Base-by-base conservation (phyloP, 2,888 invertebrate genomes). In the Didymodactylos carnosus region DNA sequence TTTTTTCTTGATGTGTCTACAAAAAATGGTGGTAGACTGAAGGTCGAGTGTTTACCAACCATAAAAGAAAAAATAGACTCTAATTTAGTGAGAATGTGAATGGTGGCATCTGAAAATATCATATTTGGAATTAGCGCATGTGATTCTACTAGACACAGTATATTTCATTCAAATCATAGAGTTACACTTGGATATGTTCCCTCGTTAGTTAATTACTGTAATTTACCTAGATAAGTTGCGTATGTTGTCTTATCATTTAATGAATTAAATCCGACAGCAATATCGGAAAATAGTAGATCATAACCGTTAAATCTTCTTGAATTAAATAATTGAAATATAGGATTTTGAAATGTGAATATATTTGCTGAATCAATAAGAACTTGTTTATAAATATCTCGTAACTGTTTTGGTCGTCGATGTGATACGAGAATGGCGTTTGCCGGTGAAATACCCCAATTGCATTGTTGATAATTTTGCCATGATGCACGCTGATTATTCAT, bases 241-340 rank as follows among this genome's bases (percentile, higher is more conserved):
- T 74, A 74, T 1, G 74, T 71, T 23, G 51, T 71, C 46, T 43
- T 53, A 43, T 74, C 74, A 39, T 62, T 71, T 19, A 74, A 53
- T 39, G 41, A 53, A 16, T 74, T 62, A 39, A 74, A 74, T 19
- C 41, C 71, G 23, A 53, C n/a, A n/a, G 74, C 39, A n/a, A 53
- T 43, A 62, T 74, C 74, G 6, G 53, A 62, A 71, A 74, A 74
- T 19, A 74, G 53, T 53, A 74, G 46, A 71, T 74, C 71, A 41
- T 40, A 62, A 8, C 39, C 40, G 39, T 43, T 25, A 43, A 71
- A 74, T 11, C 43, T 49, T 41, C 39, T 51, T 16, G 74, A 74
- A 43, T 74, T 71, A 41, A 74, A 74, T 27, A 74, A 40, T 43
- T 29, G 49, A 27, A 74, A 74, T 23, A 23, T 11, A 27, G 53